Evolutionary conservation across 92 coral and sea anemone genomes (phyloP), one percentile per base, ranked within the genome.

Genomic region (Scolanthus callimorphus): DNA sequence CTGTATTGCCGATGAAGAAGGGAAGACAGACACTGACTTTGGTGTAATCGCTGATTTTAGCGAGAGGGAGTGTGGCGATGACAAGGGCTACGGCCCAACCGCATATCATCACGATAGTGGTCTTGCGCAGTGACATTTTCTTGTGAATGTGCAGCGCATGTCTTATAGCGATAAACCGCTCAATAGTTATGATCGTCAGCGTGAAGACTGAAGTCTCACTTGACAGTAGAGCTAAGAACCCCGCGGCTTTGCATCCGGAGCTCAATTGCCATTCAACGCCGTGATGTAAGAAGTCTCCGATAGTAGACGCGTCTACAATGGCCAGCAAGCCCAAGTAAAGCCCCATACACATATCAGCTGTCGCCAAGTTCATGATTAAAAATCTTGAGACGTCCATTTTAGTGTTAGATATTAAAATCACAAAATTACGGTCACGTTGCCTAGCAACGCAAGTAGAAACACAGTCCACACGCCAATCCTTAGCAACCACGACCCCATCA

Each of bases 401-500:
- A 17, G 97, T 83, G 31, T 82, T 78, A 12, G 92, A 85, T 3
- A 82, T 71, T 10, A 88, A 49, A n/a, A 80, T 92, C n/a, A 92
- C 86, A 24, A 81, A 39, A 92, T 79, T 3, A 92, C 98, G 0
- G 69, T 80, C 0, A 91, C 98, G 76, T 92, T 92, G 50, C 98
- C 98, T 20, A 78, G 66, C 53, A 92, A 67, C 51, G 98, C 98
- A 11, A 88, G 60, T 57, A 88, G 74, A 73, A 92, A 92, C 51
- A 92, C 98, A 49, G 88, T 60, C 98, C 98, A 92, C 29, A 92
- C 98, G 2, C 96, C 98, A n/a, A 82, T 67, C 49, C 98, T 70
- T 59, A 92, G 96, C 24, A 82, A 48, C 79, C 90, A 61, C 15
- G 82, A 82, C 17, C 84, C 98, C 98, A 92, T 92, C 30, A 92